A percentile compares a stretch with the other conserved stretches of the same genome.
These are phyloP conservation scores for Chironomus tentans DNA, from an alignment of 2,888 invertebrate genomes.

Conservation along the genomic window DNA sequence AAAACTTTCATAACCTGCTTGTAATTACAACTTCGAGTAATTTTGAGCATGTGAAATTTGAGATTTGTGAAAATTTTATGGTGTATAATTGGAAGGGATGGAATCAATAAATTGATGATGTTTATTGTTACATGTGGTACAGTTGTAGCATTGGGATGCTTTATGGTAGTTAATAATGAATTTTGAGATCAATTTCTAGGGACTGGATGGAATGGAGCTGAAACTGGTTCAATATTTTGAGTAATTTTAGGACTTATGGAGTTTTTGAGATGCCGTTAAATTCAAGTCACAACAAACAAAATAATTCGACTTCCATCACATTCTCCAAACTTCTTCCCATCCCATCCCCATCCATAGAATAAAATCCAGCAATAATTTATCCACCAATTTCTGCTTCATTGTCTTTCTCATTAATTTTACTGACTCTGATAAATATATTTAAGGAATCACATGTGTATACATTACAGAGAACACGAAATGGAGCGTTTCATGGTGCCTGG, in stretches of 20 bases:
- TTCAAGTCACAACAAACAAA: too few relatives aligned
- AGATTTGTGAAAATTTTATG: neutral
- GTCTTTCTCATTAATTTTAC: slow-evolving; percentile 1
- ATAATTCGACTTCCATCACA: too few relatives aligned
- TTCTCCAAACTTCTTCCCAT: too few relatives aligned
- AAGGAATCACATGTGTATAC: neutral
- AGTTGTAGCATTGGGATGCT: neutral
- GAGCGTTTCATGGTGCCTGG: slow-evolving; percentile 1
- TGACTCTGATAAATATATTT: neutral
- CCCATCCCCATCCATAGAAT: neutral
- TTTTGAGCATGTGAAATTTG: neutral
- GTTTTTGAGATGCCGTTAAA: too few relatives aligned
- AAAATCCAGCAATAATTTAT: neutral
- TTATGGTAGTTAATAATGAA: too few relatives aligned
- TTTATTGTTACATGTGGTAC: neutral
- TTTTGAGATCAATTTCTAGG: neutral
- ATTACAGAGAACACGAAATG: neutral
- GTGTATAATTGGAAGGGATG: neutral
- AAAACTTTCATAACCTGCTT: neutral
- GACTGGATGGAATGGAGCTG: neutral
- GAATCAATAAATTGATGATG: slow-evolving; percentile 1
- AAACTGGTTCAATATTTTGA: too few relatives aligned
- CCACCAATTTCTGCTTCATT: slow-evolving; percentile 1
- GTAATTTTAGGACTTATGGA: too few relatives aligned
- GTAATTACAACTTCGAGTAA: neutral